Evolutionary conservation across 2,797 vertebrate species (phyloP).

Genomic region (Sarcoramphus papa): DNA sequence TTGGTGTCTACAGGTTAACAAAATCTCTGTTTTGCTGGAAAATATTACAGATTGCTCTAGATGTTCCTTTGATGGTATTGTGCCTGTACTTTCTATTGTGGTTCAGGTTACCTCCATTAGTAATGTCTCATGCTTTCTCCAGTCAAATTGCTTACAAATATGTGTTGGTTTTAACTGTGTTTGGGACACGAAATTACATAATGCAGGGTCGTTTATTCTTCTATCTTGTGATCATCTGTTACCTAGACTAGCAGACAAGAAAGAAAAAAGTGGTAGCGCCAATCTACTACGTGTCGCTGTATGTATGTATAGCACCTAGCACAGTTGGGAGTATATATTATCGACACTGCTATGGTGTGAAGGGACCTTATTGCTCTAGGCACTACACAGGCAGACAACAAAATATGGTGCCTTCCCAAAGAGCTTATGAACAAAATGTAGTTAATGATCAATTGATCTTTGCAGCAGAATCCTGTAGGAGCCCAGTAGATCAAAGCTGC

Average conservation of each 20-base stretch:
- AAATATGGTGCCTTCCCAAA: conserved; percentile 19
- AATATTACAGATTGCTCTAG: background rate
- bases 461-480: background rate
- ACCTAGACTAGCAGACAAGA: conserved; percentile 23
- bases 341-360: conserved; percentile 15
- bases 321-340: conserved; percentile 37
- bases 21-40: background rate
- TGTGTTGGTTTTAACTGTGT: background rate
- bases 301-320: conserved; percentile 38
- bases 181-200: background rate
- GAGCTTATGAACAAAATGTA: conserved; percentile 2
- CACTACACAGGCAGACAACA: conserved; percentile 18
- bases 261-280: background rate
- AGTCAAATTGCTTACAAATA: background rate
- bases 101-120: background rate
- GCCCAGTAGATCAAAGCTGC: background rate
- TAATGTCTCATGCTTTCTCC: background rate
- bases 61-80: background rate
- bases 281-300: background rate
- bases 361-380: conserved; percentile 49
- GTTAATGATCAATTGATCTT: background rate
- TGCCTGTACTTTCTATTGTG: background rate
- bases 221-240: conserved; percentile 12
- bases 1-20: background rate
- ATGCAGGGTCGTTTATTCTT: background rate